Evolutionary conservation across 53 echinoderm and acorn worm species (phyloP).

Genomic region (Crossaster papposus): DNA sequence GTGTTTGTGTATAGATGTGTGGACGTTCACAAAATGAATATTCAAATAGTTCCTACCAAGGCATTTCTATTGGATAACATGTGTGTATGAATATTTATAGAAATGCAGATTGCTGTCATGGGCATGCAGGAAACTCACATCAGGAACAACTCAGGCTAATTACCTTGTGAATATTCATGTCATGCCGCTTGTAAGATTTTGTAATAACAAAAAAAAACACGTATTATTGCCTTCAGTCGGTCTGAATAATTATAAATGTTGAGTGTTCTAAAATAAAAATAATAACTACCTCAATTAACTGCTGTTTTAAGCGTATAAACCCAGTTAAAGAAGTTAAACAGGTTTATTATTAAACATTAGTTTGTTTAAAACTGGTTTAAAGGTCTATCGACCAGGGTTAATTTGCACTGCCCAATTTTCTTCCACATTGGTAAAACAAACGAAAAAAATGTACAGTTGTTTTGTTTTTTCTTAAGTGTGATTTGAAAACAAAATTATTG

Average conservation of each 20-base stretch:
- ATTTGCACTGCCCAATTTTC: conserved; percentile 56
- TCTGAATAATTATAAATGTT: background rate
- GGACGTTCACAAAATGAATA: conserved; percentile 22
- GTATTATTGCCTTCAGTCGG: conserved; percentile 26
- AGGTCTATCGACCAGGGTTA: conserved; percentile 32
- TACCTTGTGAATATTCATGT: conserved; percentile 31
- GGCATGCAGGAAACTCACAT: background rate
- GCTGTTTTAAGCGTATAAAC: background rate
- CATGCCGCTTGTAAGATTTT: conserved; percentile 10
- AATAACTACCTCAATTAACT: conserved; percentile 42
- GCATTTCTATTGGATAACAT: background rate
- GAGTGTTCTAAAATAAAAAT: background rate
- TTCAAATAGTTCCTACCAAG: conserved; percentile 15
- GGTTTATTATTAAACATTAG: background rate
- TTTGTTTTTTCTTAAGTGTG: conserved; percentile 10
- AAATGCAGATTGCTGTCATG: background rate
- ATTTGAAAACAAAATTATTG: conserved; percentile 9
- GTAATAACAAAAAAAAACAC: background rate
- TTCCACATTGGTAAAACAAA: conserved; percentile 46
- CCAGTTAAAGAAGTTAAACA: background rate
- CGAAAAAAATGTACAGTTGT: conserved; percentile 35
- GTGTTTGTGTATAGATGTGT: background rate
- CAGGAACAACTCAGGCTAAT: background rate
- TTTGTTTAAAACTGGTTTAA: conserved; percentile 44
- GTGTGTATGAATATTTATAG: conserved; percentile 10